Evolutionary conservation across 2,113 vertebrate genomes (phyloP).

Genomic region (Caloenas nicobarica): DNA sequence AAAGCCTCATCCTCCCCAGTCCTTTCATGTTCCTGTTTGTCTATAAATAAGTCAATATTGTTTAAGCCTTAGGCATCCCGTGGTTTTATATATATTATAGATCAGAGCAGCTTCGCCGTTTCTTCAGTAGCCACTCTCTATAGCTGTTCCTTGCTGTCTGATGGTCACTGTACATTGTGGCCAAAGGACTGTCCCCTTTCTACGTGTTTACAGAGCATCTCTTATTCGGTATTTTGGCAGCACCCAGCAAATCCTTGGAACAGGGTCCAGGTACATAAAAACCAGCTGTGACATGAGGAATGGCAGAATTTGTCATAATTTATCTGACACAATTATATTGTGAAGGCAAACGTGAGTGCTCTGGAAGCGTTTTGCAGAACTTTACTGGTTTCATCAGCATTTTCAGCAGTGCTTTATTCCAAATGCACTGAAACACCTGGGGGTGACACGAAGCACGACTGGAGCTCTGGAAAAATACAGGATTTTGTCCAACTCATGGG

Average conservation of each 20-base stretch:
- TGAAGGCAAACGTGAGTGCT: not conserved
- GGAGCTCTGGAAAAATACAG: not conserved
- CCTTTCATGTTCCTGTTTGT: not conserved
- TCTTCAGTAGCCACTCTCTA: not conserved
- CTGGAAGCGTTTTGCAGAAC: not conserved
- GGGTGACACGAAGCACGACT: not conserved
- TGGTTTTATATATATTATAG: not conserved
- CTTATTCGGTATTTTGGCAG: not conserved
- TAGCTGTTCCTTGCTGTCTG: not conserved
- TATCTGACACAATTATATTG: rapidly evolving
- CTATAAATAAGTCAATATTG: not conserved
- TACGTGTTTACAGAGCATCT: not conserved
- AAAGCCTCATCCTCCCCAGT: not conserved
- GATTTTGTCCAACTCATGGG: not conserved
- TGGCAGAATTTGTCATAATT: not conserved
- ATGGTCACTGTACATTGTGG: not conserved
- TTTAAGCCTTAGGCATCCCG: not conserved
- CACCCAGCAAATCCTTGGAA: not conserved
- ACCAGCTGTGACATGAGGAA: not conserved
- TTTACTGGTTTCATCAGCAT: not conserved
- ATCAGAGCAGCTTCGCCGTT: not conserved
- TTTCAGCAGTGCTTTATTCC: not conserved
- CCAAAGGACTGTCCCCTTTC: not conserved
- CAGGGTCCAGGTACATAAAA: not conserved
- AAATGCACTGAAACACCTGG: no score